Conservation (phyloP, 2,113 vertebrate species). For the Fulmarus glacialis region DNA sequence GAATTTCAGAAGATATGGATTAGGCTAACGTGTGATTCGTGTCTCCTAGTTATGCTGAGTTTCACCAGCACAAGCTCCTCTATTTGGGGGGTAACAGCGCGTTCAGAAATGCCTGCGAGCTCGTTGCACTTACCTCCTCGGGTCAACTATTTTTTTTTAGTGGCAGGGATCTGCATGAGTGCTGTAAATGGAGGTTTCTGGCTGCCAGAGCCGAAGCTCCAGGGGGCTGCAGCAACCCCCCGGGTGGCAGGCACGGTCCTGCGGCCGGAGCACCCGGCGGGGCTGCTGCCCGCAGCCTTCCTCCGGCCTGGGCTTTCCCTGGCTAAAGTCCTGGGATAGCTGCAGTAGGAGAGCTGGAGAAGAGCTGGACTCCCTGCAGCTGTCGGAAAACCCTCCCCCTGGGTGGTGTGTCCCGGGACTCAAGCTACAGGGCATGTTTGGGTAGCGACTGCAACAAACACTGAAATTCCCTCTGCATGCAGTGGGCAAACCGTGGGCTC, state of each 20-base stretch:
- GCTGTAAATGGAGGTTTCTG: background rate
- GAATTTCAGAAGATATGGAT: rapidly evolving
- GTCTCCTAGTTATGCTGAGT: background rate
- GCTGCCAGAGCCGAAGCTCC: background rate
- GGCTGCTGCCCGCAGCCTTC: background rate
- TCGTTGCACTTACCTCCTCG: rapidly evolving
- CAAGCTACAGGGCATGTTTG: background rate
- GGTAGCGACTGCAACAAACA: background rate
- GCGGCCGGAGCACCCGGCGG: too few relatives aligned
- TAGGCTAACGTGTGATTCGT: too few relatives aligned
- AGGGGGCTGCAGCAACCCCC: background rate
- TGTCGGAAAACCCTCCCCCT: background rate
- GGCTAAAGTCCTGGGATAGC: background rate
- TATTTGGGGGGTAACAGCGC: background rate
- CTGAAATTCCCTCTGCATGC: background rate
- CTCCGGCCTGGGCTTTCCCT: background rate
- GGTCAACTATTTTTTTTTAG: background rate
- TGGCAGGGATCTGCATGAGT: background rate
- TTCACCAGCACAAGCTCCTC: background rate
- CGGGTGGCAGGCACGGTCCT: rapidly evolving
- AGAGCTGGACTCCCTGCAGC: background rate
- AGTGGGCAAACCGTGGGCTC: background rate
- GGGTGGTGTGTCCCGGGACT: background rate
- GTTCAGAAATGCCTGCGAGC: background rate
- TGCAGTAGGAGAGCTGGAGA: background rate